Conservation (phyloP, 2,888 invertebrate species). For the Tetragonisca angustula region DNA sequence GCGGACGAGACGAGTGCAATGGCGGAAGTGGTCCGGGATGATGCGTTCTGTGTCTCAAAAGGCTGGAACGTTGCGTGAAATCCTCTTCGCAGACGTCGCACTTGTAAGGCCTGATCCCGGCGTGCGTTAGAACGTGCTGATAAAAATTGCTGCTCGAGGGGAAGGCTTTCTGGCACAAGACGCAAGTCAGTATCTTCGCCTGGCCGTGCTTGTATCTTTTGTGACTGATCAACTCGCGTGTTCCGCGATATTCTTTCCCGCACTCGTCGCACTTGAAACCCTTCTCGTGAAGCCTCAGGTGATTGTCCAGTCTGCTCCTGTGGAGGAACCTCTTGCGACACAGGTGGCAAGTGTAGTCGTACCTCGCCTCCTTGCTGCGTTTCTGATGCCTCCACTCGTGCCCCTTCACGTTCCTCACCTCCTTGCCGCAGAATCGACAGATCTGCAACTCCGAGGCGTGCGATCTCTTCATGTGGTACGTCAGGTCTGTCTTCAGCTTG, state of each 20-base stretch:
- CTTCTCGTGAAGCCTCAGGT: slow-evolving; percentile 69
- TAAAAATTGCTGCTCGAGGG: slow-evolving; percentile 73
- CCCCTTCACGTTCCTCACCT: slow-evolving; percentile 70
- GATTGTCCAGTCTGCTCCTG: slow-evolving; percentile 73
- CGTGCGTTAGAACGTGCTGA: slow-evolving; percentile 77
- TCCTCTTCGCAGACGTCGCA: slow-evolving; percentile 76
- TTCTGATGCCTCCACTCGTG: slow-evolving; percentile 77
- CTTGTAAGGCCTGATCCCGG: slow-evolving; percentile 77
- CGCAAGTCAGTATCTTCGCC: slow-evolving; percentile 64
- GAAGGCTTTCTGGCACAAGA: slow-evolving; percentile 73
- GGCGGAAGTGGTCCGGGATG: slow-evolving; percentile 75
- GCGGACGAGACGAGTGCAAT: slow-evolving; percentile 62
- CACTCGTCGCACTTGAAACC: slow-evolving; percentile 71
- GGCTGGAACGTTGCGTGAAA: slow-evolving; percentile 76
- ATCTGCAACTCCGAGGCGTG: slow-evolving; percentile 65
- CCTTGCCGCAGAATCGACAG: slow-evolving; percentile 75
- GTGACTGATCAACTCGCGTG: slow-evolving; percentile 70
- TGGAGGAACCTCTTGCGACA: slow-evolving; percentile 74
- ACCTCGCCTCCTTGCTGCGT: slow-evolving; percentile 54
- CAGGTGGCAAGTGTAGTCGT: slow-evolving; percentile 67
- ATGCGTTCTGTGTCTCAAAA: slow-evolving; percentile 73
- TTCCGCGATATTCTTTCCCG: slow-evolving; percentile 66
- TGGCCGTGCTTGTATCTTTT: slow-evolving; percentile 68
- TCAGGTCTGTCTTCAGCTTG: slow-evolving; percentile 70
- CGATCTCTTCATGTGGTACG: slow-evolving; percentile 65